Conservation (phyloP, 2,888 invertebrate species). For the Andrena camellia region DNA sequence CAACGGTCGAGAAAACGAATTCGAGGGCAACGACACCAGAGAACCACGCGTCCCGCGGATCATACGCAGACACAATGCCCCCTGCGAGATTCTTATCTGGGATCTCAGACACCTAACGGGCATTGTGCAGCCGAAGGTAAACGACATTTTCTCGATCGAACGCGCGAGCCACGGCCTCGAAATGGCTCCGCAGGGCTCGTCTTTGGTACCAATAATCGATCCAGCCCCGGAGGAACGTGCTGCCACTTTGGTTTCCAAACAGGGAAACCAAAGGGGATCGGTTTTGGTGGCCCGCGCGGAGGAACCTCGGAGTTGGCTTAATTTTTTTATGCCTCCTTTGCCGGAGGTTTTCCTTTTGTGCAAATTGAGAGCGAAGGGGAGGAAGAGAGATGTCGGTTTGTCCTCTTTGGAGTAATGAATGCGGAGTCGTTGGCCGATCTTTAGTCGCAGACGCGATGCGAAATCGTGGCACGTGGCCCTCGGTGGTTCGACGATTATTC, state of each 20-base stretch:
- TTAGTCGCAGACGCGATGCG: constrained; percentile 54
- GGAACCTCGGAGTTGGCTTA: background rate
- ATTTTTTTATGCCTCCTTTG: background rate
- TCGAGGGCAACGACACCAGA: constrained; percentile 20
- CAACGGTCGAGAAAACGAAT: constrained; percentile 29
- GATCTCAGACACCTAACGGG: constrained; percentile 38
- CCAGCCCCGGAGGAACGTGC: background rate
- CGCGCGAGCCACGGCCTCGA: background rate
- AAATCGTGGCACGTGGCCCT: constrained; percentile 48
- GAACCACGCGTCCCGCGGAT: constrained; percentile 20
- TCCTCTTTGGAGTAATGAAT: constrained; percentile 12
- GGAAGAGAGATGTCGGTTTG: background rate
- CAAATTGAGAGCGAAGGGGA: background rate
- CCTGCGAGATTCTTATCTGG: constrained; percentile 40
- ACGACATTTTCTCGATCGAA: constrained; percentile 39
- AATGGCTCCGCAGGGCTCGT: background rate
- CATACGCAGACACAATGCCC: constrained; percentile 45
- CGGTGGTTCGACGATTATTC: constrained; percentile 76
- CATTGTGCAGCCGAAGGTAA: constrained; percentile 32
- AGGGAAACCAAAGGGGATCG: background rate
- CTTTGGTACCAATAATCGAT: background rate
- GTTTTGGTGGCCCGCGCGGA: background rate
- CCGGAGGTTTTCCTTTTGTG: background rate
- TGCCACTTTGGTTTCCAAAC: background rate
- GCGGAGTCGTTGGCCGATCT: constrained; percentile 29